Conservation (phyloP, 2,113 vertebrate species). For the Alligator sinensis region DNA sequence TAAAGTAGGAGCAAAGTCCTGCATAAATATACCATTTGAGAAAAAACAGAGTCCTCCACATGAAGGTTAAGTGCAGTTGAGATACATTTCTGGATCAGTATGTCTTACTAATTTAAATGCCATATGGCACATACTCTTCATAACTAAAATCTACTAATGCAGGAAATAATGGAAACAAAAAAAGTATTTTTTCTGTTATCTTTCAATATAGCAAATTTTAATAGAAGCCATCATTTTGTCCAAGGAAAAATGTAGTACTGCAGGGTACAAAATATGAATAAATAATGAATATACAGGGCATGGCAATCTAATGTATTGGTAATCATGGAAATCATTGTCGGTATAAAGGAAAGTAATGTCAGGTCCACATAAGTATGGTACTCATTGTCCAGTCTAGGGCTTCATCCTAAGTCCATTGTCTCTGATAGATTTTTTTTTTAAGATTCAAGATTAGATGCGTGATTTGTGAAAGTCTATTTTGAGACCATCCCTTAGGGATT, state of each 20-base stretch:
- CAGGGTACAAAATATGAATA: not conserved
- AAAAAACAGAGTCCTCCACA: not conserved
- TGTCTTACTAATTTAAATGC: not conserved
- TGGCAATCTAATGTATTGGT: not conserved
- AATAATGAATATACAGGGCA: not conserved
- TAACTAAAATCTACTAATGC: not conserved
- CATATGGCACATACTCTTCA: not conserved
- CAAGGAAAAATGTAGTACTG: not conserved
- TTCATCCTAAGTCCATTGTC: not conserved
- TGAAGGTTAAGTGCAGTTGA: not conserved
- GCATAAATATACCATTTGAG: not conserved
- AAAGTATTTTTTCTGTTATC: not conserved
- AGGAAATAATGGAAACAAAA: not conserved
- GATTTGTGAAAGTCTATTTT: conserved; percentile 7
- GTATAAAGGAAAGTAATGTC: not conserved
- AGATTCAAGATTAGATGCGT: not conserved
- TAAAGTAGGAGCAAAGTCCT: not conserved
- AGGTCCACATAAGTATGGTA: not conserved
- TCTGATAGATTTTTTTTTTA: not conserved
- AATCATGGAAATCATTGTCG: not conserved
- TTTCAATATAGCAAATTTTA: not conserved
- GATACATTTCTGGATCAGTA: not conserved
- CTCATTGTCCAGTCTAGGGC: not conserved
- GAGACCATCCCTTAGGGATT: conserved; percentile 26
- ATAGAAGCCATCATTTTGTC: accelerated